These are phyloP conservation scores for Tenthredo distinguenda DNA, from an alignment of 2,888 invertebrate genomes.

Conservation along the genomic window DNA sequence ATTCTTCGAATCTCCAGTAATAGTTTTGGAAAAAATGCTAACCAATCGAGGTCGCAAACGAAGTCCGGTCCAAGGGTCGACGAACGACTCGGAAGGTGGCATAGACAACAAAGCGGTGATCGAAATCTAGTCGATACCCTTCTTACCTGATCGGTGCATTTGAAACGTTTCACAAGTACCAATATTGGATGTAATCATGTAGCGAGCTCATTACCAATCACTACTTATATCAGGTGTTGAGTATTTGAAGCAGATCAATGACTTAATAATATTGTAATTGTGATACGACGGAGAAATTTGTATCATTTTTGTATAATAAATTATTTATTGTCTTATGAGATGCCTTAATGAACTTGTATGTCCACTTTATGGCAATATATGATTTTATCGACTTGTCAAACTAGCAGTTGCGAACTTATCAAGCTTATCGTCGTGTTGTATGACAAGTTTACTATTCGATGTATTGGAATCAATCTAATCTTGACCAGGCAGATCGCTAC, in stretches of 20 bases:
- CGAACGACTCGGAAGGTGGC: background rate
- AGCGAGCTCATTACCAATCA: background rate
- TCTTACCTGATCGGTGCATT: background rate
- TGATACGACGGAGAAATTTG: background rate
- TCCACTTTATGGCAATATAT: background rate
- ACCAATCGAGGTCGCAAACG: background rate
- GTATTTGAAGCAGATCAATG: constrained; percentile 41
- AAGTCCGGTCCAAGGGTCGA: background rate
- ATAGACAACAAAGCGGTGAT: background rate
- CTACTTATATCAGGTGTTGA: background rate
- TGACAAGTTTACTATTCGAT: background rate
- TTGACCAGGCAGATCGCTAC: background rate
- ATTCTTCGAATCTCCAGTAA: constrained; percentile 57
- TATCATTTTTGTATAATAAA: background rate
- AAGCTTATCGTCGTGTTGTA: background rate
- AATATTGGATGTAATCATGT: background rate
- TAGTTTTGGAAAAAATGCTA: constrained; percentile 57
- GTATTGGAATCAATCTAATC: background rate
- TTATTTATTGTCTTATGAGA: background rate
- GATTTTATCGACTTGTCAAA: background rate
- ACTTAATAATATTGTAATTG: background rate
- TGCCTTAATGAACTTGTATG: background rate
- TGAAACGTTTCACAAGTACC: background rate
- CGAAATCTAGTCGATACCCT: background rate
- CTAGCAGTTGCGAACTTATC: background rate